Evolutionary conservation across 64 coral and sea anemone genomes (phyloP), one percentile per base, ranked within the genome.

Genomic region (Porites australiensis): DNA sequence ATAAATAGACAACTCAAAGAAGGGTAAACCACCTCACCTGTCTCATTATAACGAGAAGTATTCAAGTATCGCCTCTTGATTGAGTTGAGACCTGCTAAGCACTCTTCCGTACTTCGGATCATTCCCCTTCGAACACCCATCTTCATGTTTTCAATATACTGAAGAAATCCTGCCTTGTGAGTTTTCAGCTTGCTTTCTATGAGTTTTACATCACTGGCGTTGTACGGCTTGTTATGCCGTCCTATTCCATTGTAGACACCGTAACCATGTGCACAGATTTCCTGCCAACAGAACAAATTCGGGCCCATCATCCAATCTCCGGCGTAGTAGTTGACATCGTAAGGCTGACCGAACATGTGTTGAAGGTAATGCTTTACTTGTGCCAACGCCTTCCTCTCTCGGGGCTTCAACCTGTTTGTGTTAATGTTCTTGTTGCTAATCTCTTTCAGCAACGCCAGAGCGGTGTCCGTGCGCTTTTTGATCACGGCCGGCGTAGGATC

Each of bases 251-350:
- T 90, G 61, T 82, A 83, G 37, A 98, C 60, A 19, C 70, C 73
- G 23, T 91, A 81, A 2, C 94, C 82, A 4, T 96, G 48, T 61
- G 72, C 65, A 61, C 96, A 98, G 2, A 98, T 79, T 27, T 82
- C 90, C 5, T 96, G 93, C 93, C 94, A 98, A 44, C 96, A 98
- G 57, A 96, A 98, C 44, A 90, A 60, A 89, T 98, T 96, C 0
- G 96, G 96, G 8, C 96, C 96, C 91, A 95, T 62, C 90, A 98
- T 87, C 96, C 96, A 98, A 13, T 98, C 96, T 0, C 90, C 96
- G 0, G 94, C 88, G 8, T 98, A 98, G 61, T 93, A 98, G 66
- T 98, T 98, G 2, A 91, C 87, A 45, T 95, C 94, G 61, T 98
- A 98, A 0, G 94, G 93, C 19, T 88, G 82, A 0, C 96, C 96